These are phyloP conservation scores for Glaucidium brasilianum DNA, from an alignment of 2,113 vertebrate genomes.

Conservation along the genomic window DNA sequence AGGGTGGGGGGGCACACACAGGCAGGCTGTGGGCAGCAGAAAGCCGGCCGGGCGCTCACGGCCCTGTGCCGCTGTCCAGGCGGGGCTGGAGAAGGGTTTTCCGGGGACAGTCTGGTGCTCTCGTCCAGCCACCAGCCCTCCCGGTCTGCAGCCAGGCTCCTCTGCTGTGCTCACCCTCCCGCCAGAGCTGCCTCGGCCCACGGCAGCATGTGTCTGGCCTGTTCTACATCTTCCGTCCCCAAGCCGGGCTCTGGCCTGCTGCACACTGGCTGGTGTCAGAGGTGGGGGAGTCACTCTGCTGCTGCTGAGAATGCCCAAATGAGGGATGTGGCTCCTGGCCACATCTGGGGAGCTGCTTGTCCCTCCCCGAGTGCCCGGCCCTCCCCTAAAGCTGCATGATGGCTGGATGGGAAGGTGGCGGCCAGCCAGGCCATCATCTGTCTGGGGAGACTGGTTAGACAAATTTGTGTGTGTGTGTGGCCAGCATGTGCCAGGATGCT, in stretches of 20 bases:
- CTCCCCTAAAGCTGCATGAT: background rate
- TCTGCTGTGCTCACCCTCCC: background rate
- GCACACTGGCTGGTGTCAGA: background rate
- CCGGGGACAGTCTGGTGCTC: background rate
- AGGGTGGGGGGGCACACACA: fast-evolving
- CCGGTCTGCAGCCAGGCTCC: no score
- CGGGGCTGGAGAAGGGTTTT: background rate
- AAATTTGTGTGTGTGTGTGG: background rate
- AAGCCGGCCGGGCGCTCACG: background rate
- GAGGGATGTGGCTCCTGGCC: background rate
- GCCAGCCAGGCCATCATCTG: background rate
- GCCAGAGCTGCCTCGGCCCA: background rate
- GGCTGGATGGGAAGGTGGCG: background rate
- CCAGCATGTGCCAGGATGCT: background rate
- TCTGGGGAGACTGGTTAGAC: no score
- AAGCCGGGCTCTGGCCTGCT: background rate
- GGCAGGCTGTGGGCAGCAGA: background rate
- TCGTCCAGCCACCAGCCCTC: background rate
- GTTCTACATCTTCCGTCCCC: background rate
- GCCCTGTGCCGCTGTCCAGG: background rate
- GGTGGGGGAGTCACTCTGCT: background rate
- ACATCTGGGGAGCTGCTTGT: background rate
- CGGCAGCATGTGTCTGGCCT: background rate
- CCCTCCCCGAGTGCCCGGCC: background rate
- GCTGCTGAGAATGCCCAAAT: background rate